Base-by-base conservation (phyloP, 2,797 vertebrate species). In the Meda fulgida region DNA sequence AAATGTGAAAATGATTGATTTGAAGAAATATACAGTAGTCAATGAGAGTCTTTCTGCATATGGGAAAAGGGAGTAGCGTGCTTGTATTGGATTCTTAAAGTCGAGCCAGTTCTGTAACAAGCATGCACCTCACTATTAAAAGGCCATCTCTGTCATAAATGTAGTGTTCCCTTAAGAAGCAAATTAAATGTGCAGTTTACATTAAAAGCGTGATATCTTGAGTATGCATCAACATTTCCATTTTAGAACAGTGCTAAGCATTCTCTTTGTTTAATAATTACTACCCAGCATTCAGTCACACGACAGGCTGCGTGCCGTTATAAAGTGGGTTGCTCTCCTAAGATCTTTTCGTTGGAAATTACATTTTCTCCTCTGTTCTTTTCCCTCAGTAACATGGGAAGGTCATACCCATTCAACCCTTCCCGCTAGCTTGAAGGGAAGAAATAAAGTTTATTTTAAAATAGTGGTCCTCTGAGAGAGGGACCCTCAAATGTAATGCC, bases 361-460 rank as follows among this genome's bases (percentile, higher is more conserved):
- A 65, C 60, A 76, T 86, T 77, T n/a, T 48, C 58, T 67, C 72
- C 70, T 83, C 48, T 82, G 67, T 90, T 78, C 63, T 86, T 82
- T 87, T 86, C 75, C 55, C 58, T 55, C 9, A 34, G 60, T 80
- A 84, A 73, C 85, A 84, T 29, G 73, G 78, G 69, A 85, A 88
- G 80, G 82, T 80, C 71, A 81, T 83, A 83, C 71, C 65, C 79
- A 77, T 69, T 86, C 84, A 69, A 69, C 79, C 43, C 76, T 87
- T 66, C 82, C 72, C 78, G 13, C 78, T 78, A 76, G 84, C 84
- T 87, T 38, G 75, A 70, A 85, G 87, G 81, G 71, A 88, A 75
- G 76, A 85, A 90, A 86, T 75, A 46, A 79, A 80, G 55, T 84
- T 87, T 87, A 89, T 88, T 88, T 89, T 87, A 87, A 88, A 65